Conservation (phyloP, 2,797 vertebrate species). For the Peromyscus nudipes region DNA sequence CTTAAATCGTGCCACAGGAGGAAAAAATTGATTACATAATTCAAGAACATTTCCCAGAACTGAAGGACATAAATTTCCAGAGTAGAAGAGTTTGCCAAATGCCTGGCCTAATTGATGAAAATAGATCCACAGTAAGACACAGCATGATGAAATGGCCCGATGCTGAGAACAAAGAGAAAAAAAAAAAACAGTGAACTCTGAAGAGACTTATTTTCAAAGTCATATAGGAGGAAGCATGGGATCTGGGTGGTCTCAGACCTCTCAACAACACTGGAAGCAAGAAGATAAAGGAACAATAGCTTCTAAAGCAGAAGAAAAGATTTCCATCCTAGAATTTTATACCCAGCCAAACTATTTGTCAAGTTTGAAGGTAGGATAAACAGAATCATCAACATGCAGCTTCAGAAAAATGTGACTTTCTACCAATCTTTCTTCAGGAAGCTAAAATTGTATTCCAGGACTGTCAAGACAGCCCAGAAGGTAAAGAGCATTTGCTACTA, state of each 20-base stretch:
- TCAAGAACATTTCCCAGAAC: conserved; percentile 63
- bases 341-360: conserved; percentile 48
- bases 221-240: not conserved
- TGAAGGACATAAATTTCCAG: conserved; percentile 60
- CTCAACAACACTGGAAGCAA: not conserved
- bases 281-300: not conserved
- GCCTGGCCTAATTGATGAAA: conserved; percentile 56
- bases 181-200: not conserved
- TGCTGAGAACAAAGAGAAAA: not conserved
- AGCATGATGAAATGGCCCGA: conserved; percentile 14
- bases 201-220: conserved; percentile 51
- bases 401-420: not conserved
- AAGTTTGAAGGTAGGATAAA: conserved; percentile 37
- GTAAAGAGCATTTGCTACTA: not conserved
- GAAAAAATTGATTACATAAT: conserved; percentile 48
- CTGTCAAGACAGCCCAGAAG: not conserved
- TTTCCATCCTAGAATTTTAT: conserved; percentile 51
- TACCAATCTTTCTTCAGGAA: not conserved
- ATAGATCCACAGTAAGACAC: not conserved
- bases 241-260: not conserved
- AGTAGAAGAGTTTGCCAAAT: conserved; percentile 49
- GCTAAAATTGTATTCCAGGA: not conserved
- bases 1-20: conserved; percentile 14
- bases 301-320: conserved; percentile 36
- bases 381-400: not conserved